These are phyloP conservation scores for Tetranychus cinnabarinus DNA, from an alignment of 1,140 invertebrate species.

Conservation along the genomic window DNA sequence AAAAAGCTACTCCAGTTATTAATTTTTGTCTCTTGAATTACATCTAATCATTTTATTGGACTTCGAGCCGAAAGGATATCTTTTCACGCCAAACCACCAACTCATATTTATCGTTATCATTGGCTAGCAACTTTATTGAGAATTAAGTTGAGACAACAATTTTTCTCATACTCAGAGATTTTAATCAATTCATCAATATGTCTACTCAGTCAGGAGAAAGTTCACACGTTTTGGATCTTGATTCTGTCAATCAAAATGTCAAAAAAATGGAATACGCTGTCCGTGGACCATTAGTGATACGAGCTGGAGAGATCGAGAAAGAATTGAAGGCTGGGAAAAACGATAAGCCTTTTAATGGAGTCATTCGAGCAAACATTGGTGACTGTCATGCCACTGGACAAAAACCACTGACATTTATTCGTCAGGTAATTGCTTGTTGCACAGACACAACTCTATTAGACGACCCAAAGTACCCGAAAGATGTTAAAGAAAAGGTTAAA, in stretches of 20 bases:
- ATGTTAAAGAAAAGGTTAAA: slow-evolving; percentile 53
- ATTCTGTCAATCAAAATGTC: slow-evolving; percentile 73
- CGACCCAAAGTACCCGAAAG: slow-evolving; percentile 46
- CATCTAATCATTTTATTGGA: too few relatives aligned
- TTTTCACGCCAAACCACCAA: too few relatives aligned
- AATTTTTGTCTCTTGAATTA: too few relatives aligned
- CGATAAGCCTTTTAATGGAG: slow-evolving; percentile 62
- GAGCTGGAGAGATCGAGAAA: slow-evolving; percentile 32
- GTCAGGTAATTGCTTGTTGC: slow-evolving; percentile 20
- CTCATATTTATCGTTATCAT: too few relatives aligned
- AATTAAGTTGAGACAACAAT: too few relatives aligned
- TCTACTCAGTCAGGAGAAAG: neutral
- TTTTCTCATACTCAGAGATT: too few relatives aligned
- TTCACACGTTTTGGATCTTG: slow-evolving; percentile 15
- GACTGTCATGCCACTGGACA: slow-evolving; percentile 98
- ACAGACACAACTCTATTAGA: slow-evolving; percentile 47
- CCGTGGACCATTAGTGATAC: slow-evolving; percentile 71
- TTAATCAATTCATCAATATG: neutral
- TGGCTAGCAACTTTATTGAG: too few relatives aligned
- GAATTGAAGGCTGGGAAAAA: slow-evolving; percentile 40
- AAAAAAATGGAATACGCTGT: slow-evolving; percentile 86
- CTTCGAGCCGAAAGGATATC: too few relatives aligned
- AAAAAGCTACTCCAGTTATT: too few relatives aligned
- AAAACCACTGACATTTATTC: slow-evolving; percentile 55
- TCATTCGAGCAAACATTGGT: slow-evolving; percentile 95